Evolutionary conservation across 1,140 invertebrate species (phyloP).

Genomic region (Panagrolaimus sp.): DNA sequence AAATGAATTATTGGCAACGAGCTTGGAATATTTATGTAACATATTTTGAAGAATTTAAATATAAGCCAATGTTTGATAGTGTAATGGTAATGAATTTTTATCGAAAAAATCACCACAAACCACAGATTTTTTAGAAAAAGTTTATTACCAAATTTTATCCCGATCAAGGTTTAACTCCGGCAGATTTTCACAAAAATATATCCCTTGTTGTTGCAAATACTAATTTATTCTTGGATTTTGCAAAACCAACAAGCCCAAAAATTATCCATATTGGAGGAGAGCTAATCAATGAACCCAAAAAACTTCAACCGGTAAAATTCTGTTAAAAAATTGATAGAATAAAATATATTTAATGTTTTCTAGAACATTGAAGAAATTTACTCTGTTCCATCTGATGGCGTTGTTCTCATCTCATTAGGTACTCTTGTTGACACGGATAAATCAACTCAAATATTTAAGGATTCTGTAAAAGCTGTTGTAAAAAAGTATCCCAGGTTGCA

Average conservation of each 20-base stretch:
- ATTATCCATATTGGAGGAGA: not conserved
- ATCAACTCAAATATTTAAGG: not conserved
- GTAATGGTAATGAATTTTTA: too few relatives aligned
- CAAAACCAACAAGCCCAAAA: not conserved
- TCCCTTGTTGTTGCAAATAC: not conserved
- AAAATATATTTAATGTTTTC: not conserved
- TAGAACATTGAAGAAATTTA: conserved; percentile 16
- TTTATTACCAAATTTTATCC: not conserved
- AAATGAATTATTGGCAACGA: not conserved
- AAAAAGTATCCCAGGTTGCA: not conserved
- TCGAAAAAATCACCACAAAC: too few relatives aligned
- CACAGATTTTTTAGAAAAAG: not conserved
- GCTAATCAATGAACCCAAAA: not conserved
- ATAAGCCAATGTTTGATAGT: too few relatives aligned
- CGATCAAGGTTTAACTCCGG: not conserved
- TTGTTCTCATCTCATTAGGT: conserved; percentile 18
- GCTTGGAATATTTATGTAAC: not conserved
- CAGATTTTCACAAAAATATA: not conserved
- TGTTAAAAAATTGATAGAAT: not conserved
- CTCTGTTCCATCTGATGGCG: conserved; percentile 3
- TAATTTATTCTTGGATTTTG: not conserved
- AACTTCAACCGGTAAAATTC: not conserved
- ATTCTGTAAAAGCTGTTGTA: not conserved
- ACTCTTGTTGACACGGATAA: conserved; percentile 19
- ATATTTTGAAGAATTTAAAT: too few relatives aligned